Base-by-base conservation (phyloP, 2,797 vertebrate genomes). In the Capromys pilorides region DNA sequence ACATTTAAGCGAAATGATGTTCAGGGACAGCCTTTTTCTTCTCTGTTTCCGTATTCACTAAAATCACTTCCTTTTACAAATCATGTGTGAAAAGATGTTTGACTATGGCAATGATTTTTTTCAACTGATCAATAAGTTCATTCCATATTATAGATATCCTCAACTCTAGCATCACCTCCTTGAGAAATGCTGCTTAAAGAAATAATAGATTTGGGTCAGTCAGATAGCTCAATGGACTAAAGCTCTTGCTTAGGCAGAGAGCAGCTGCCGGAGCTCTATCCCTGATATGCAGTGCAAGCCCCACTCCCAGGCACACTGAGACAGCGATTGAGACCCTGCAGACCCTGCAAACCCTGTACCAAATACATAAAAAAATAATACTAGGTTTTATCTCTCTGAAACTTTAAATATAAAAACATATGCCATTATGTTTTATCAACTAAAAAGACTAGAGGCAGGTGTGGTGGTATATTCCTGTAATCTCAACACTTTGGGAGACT, bases 41-140 rank as follows among this genome's bases (percentile, higher is more conserved):
- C 97, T 98, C 97, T 98, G 97, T 97, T 98, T 98, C 97, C 97
- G 97, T 98, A 97, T 97, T 97, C 95, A 96, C 94, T 97, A 95
- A 98, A 96, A 97, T 88, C 97, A 97, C 98, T 97, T 96, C 97
- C 97, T 98, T 97, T 0, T 97, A 97, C 97, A 92, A 94, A 97
- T 98, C 94, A 92, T 96, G 83, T 97, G 94, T 82, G 7, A 71
- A 31, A 90, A 88, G 22, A 57, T 62, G 33, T 88, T 90, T 88
- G 24, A 83, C 81, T 80, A 59, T 77, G 69, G 16, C 9, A 69
- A 26, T 45, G 9, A 1, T 0, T 16, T 57, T 81, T 67, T 59
- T 84, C 26, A 83, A 33, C 11, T 41, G 4, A 80, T 82, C 28
- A 71, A 24, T 16, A 82, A 57, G 51, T 69, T 81, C 22, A 80